phyloP scores from a whole-genome alignment of 2,797 vertebrate species.

The Aeoliscus strigatus region DNA sequence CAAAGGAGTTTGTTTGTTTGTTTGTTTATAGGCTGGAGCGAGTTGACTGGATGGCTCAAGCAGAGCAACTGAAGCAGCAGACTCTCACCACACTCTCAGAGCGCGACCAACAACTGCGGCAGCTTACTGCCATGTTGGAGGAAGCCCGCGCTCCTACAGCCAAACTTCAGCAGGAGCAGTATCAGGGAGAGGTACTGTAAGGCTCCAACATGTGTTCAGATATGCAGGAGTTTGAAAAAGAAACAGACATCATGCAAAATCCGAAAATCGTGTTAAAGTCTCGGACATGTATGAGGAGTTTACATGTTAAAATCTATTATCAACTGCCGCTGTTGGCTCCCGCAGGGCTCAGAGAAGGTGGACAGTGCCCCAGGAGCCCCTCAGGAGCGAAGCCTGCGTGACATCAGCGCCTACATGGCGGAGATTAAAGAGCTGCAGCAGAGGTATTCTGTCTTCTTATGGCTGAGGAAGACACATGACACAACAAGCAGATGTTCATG shows the following conservation, averaged over 20 bases:
- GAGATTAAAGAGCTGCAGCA: slow-evolving; percentile 79
- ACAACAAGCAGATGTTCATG: neutral
- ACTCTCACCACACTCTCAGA: slow-evolving; percentile 82
- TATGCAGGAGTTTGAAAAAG: too few relatives aligned
- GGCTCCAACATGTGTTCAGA: neutral
- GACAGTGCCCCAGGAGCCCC: slow-evolving; percentile 88
- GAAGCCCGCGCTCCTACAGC: slow-evolving; percentile 62
- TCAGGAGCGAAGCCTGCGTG: slow-evolving; percentile 74
- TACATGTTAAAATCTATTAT: too few relatives aligned
- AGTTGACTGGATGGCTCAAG: slow-evolving; percentile 78
- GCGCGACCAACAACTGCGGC: slow-evolving; percentile 81
- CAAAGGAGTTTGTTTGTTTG: slow-evolving; percentile 1
- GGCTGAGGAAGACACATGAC: neutral
- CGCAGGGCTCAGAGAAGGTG: slow-evolving; percentile 71
- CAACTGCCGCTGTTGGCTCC: neutral
- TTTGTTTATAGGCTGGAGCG: slow-evolving; percentile 76
- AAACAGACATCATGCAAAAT: too few relatives aligned
- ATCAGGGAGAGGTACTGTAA: slow-evolving; percentile 80
- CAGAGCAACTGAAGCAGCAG: slow-evolving; percentile 82
- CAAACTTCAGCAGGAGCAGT: slow-evolving; percentile 63
- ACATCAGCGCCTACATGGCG: slow-evolving; percentile 58
- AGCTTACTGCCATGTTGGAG: slow-evolving; percentile 72
- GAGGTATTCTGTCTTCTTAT: slow-evolving; percentile 65
- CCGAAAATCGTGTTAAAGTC: too few relatives aligned
- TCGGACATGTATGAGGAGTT: too few relatives aligned